Evolutionary conservation across 1,140 invertebrate genomes (phyloP), one percentile per base, ranked within the genome.

Genomic region (Conus ventricosus): DNA sequence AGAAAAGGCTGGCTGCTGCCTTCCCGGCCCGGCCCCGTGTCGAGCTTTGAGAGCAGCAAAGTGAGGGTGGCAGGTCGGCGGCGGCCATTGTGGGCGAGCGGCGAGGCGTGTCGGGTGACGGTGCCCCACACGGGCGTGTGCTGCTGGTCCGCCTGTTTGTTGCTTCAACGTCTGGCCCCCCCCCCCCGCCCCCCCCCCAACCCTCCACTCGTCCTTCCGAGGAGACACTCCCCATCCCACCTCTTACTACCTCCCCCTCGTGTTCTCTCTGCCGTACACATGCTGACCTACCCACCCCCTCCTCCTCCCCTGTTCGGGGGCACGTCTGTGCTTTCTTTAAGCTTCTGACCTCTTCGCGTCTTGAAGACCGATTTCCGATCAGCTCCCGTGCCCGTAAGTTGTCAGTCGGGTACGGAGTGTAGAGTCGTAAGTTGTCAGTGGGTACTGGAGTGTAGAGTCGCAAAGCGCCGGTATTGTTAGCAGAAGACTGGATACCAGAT

Each of bases 1-100:
- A 87, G 85, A 87, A 87, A 87, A 25, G 84, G 71, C 39, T 87
- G 85, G 85, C 85, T 87, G 85, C 75, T 78, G 63, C 85, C 85
- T 57, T 25, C 71, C 75, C 75, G 54, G 75, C 23, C 17, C n/a
- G 25, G 25, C n/a, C 54, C 53, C 85, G n/a, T 78, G 71, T 87
- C 85, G 85, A 78, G 71, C 85, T 76, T 87, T 87, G 51, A 76
- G 71, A 15, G 85, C 6, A 51, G 71, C 85, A 75, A 76, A 87
- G n/a, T 78, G 71, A 84, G 54, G 55, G n/a, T 84, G 82, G 57
- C 82, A 67, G 82, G 82, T 84, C 54, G 82, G 55, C 80, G 82
- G 57, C 20, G 17, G 55, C 6, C 85, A 78, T 76, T 87, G 85
- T 87, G 85, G 75, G 39, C 13, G 85, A 23, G 53, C 85, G 85